Conservation (phyloP, 2,888 invertebrate species). For the Diogma glabrata region DNA sequence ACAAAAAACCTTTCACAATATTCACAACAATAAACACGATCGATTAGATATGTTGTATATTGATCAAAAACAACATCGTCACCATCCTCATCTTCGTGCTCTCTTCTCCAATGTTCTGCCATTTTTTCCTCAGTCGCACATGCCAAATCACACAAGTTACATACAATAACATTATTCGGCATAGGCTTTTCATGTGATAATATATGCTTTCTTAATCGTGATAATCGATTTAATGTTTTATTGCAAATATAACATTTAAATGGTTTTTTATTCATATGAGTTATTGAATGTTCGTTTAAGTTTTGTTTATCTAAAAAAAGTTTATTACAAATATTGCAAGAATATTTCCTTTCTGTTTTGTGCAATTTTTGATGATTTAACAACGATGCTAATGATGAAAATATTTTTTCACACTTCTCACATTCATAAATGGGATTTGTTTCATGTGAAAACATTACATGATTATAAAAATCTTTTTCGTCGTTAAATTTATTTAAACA, state of each 20-base stretch:
- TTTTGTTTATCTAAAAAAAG: background rate
- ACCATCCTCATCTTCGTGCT: background rate
- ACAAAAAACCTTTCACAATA: background rate
- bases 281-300: background rate
- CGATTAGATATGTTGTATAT: background rate
- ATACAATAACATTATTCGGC: background rate
- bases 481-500: background rate
- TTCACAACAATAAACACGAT: slow-evolving; percentile 5
- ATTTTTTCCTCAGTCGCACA: background rate
- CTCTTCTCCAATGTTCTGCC: background rate
- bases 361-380: background rate
- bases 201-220: background rate
- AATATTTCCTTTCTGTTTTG: background rate
- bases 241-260: background rate
- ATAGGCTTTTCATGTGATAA: background rate
- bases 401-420: background rate
- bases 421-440: background rate
- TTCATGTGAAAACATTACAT: slow-evolving; percentile 8
- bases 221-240: background rate
- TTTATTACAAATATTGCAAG: background rate
- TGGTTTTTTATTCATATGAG: background rate
- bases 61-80: background rate
- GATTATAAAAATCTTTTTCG: slow-evolving; percentile 2
- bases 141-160: background rate
- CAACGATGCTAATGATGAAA: background rate